A percentile compares a stretch with the other conserved stretches of the same genome.
phyloP scores from a whole-genome alignment of 2,797 vertebrate species.

The Megalops cyprinoides region DNA sequence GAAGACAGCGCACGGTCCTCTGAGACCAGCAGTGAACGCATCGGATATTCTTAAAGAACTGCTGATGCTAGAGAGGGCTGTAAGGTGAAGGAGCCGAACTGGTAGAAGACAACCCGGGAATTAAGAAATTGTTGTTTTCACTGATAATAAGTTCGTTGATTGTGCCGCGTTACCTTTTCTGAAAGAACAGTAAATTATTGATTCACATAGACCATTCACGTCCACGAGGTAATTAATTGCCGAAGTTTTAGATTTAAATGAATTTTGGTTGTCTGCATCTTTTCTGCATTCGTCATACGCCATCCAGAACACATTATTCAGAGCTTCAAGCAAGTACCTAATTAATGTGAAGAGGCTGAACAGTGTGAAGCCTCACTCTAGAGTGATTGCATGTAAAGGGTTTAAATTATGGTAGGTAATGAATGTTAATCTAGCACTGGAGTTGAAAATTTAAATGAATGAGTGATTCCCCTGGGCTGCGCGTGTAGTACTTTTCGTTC shows the following conservation, averaged over 20 bases:
- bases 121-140: background rate
- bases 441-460: background rate
- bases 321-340: background rate
- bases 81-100: background rate
- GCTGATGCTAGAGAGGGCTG: background rate
- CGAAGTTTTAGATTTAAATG: conserved; percentile 1
- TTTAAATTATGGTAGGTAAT: background rate
- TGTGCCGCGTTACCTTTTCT: too few species aligned
- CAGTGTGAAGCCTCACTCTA: conserved; percentile 3
- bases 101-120: background rate
- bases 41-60: background rate
- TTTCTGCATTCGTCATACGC: background rate
- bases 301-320: background rate
- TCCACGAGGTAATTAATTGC: background rate
- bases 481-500: background rate
- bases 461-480: background rate
- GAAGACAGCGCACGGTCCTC: conserved; percentile 6
- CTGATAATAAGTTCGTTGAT: background rate
- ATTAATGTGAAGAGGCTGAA: conserved; percentile 3
- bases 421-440: background rate
- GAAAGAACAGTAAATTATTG: background rate
- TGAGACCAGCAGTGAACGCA: background rate
- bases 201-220: conserved; percentile 12
- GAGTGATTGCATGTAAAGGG: background rate
- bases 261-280: background rate